A percentile compares a stretch with the other conserved stretches of the same genome.
Evolutionary conservation across 1,140 invertebrate genomes (phyloP).

Genomic region (Sycophila sp.): DNA sequence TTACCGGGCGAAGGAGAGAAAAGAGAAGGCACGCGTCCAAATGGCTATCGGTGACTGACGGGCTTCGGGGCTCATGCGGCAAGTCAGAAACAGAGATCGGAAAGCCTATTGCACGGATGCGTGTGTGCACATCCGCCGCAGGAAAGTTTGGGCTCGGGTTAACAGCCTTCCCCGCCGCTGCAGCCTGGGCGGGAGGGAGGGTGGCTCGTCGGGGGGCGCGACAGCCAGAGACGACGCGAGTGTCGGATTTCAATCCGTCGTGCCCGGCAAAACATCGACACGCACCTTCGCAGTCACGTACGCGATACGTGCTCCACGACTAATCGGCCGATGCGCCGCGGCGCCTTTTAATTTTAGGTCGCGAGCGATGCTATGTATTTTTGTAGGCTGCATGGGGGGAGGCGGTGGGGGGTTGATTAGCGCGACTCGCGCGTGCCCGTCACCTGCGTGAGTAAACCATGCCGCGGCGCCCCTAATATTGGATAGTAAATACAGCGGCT

Average conservation of each 20-base stretch:
- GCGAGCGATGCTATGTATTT: background rate
- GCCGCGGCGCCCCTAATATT: too few species aligned
- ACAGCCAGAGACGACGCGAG: too few species aligned
- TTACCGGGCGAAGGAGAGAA: background rate
- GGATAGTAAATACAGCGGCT: too few species aligned
- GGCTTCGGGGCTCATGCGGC: background rate
- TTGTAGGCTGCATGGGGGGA: background rate
- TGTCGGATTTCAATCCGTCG: slow-evolving; percentile 51
- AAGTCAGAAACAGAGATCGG: background rate
- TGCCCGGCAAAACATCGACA: slow-evolving; percentile 51
- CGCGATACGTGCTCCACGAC: background rate
- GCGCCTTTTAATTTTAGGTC: slow-evolving; percentile 2
- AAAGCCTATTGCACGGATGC: background rate
- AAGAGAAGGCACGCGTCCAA: background rate
- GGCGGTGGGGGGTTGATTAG: background rate
- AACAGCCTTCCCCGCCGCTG: background rate
- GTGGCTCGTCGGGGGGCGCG: too few species aligned
- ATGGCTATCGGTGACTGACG: background rate
- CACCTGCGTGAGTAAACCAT: too few species aligned
- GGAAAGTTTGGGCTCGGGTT: background rate
- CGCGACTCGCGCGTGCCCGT: too few species aligned
- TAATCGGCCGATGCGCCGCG: background rate
- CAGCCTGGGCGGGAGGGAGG: background rate
- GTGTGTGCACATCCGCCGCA: background rate
- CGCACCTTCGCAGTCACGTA: background rate